Percentiles rank a stretch among this genome's conserved stretches.
Conservation (phyloP, 2,797 vertebrate species). For the Brotula barbata region DNA sequence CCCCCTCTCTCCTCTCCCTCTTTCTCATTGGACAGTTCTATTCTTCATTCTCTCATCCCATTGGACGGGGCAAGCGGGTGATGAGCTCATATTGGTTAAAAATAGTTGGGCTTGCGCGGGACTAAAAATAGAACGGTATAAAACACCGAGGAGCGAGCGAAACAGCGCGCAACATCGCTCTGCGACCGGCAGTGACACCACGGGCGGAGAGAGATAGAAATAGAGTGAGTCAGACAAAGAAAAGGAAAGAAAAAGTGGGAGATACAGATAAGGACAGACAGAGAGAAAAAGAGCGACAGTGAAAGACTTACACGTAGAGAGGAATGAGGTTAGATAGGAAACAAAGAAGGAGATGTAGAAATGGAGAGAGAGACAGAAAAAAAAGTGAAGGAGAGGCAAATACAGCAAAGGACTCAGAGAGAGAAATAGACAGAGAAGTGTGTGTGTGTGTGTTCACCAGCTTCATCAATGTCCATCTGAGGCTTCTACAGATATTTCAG, state of each 20-base stretch:
- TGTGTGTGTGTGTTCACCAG: not conserved
- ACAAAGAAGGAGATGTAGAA: too few species aligned
- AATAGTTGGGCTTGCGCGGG: slow-evolving; percentile 62
- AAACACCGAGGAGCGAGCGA: slow-evolving; percentile 36
- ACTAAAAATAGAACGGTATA: slow-evolving; percentile 77
- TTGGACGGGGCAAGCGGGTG: slow-evolving; percentile 45
- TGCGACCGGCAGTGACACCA: slow-evolving; percentile 6
- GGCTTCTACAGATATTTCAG: slow-evolving; percentile 50
- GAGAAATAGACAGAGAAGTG: not conserved
- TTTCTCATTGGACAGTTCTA: slow-evolving; percentile 51
- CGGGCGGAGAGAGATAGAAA: not conserved
- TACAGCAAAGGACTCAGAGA: too few species aligned
- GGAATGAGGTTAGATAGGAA: too few species aligned
- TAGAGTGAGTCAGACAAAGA: not conserved
- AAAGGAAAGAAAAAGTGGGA: too few species aligned
- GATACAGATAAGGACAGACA: too few species aligned
- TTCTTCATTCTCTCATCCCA: slow-evolving; percentile 20
- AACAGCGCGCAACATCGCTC: slow-evolving; percentile 19
- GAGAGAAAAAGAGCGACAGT: too few species aligned
- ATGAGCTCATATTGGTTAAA: slow-evolving; percentile 78
- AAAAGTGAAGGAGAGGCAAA: too few species aligned
- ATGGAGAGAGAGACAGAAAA: too few species aligned
- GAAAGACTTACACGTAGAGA: too few species aligned
- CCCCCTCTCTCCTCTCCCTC: slow-evolving; percentile 18
- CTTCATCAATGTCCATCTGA: slow-evolving; percentile 34